A percentile compares a stretch with the other conserved stretches of the same genome.
These are phyloP conservation scores for Hippocampus abdominalis DNA, from an alignment of 2,113 vertebrate genomes.

Conservation along the genomic window DNA sequence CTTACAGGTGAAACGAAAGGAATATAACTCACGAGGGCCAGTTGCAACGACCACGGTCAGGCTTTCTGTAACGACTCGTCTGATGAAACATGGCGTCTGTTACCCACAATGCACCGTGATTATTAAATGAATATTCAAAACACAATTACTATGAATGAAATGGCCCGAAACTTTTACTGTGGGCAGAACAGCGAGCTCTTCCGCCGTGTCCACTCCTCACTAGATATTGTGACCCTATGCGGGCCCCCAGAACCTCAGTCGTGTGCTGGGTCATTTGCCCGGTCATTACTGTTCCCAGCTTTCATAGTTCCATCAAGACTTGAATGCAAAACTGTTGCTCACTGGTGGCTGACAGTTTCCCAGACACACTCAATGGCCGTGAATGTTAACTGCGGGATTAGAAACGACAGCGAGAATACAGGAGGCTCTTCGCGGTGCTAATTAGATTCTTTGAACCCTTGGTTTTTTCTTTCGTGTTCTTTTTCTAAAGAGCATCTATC, in stretches of 20 bases:
- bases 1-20: too few relatives aligned
- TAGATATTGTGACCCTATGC: background rate
- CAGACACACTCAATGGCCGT: constrained; percentile 69
- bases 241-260: background rate
- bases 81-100: too few relatives aligned
- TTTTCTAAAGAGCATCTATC: constrained; percentile 43
- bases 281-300: background rate
- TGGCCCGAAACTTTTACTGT: too few relatives aligned
- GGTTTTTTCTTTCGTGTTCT: constrained; percentile 20
- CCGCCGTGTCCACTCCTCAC: background rate
- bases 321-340: constrained; percentile 69
- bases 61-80: too few relatives aligned
- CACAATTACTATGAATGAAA: too few relatives aligned
- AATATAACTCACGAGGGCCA: too few relatives aligned
- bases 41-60: too few relatives aligned
- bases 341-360: constrained; percentile 65
- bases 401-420: constrained; percentile 56
- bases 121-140: too few relatives aligned
- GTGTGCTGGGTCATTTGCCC: background rate
- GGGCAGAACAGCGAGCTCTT: too few relatives aligned
- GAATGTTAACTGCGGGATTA: constrained; percentile 73
- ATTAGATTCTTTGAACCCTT: constrained; percentile 53
- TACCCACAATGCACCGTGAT: too few relatives aligned
- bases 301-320: constrained; percentile 57
- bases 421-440: constrained; percentile 57